phyloP scores from a whole-genome alignment of 2,113 vertebrate genomes.

The Phaethon lepturus region DNA sequence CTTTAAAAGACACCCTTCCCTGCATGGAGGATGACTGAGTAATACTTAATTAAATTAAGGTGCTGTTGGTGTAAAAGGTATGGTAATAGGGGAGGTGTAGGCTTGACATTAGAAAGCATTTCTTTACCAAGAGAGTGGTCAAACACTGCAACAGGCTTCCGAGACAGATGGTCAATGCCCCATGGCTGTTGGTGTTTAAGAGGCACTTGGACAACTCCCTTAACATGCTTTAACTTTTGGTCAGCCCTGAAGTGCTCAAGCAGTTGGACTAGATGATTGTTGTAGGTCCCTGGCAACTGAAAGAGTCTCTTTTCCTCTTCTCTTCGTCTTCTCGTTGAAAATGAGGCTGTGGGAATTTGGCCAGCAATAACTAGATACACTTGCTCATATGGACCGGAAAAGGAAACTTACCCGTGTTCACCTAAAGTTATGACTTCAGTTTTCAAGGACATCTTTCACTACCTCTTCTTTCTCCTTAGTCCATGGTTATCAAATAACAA shows the following conservation, averaged over 20 bases:
- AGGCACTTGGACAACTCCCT: neutral
- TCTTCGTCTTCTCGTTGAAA: neutral
- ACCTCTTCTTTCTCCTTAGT: neutral
- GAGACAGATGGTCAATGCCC: too few relatives aligned
- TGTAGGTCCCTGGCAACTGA: too few relatives aligned
- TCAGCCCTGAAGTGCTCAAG: neutral
- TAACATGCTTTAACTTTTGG: neutral
- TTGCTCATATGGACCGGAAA: neutral
- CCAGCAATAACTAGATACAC: neutral
- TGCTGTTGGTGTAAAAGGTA: neutral
- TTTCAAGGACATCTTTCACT: neutral
- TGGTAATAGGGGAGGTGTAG: too few relatives aligned
- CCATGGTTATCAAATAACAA: neutral
- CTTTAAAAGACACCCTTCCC: neutral
- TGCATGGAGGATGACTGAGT: neutral
- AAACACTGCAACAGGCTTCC: neutral
- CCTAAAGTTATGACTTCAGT: neutral
- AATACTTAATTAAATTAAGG: too few relatives aligned
- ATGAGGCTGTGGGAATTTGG: too few relatives aligned
- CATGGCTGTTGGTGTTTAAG: neutral
- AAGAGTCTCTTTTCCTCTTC: neutral
- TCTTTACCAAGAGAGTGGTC: rapidly evolving
- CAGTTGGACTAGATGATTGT: neutral
- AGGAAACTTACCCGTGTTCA: neutral
- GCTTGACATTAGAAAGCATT: neutral